Evolutionary conservation across 2,113 vertebrate species (phyloP), one percentile per base, ranked within the genome.

Genomic region (Asarcornis scutulata): DNA sequence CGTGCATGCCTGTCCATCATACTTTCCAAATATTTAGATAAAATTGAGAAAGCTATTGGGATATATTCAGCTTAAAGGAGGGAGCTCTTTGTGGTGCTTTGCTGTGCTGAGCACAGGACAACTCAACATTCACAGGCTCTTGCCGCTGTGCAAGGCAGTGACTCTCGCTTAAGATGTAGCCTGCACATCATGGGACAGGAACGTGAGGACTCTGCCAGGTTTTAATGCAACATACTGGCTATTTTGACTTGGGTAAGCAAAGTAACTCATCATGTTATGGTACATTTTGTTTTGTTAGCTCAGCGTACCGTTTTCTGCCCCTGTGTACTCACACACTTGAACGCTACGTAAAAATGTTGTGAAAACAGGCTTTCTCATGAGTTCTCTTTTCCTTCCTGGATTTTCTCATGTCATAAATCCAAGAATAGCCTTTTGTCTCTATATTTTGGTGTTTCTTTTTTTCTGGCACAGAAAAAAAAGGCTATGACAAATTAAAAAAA

Each of bases 311-410:
- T 86, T 92, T 92, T 84, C 46, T 75, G 32, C 74, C 22, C 10
- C 29, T 72, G 38, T 0, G 0, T 42, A 11, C 2, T 3, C 42
- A 29, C 21, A 20, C 16, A 0, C n/a, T 84, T 40, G 77, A 82
- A 89, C 75, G 3, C 11, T 8, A 25, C 22, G 48, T 53, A 62
- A 88, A 97, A 96, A 95, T 95, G 62, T 78, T 93, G 91, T 67
- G 62, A 92, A 95, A 91, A 81, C 17, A 85, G 67, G 25, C 26
- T 96, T 97, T 96, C 81, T 95, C 58, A 36, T 83, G 86, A 96
- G 85, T 76, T 93, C 60, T 88, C 73, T 77, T 92, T 96, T 97
- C 84, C 62, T 95, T 94, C 71, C 74, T 96, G 40, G 42, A 81
- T 91, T 97, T 96, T 96, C 68, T 95, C 72, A 68, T 72, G 66